phyloP scores from a whole-genome alignment of 2,888 invertebrate species.

The Nephrotoma guestfalica region DNA sequence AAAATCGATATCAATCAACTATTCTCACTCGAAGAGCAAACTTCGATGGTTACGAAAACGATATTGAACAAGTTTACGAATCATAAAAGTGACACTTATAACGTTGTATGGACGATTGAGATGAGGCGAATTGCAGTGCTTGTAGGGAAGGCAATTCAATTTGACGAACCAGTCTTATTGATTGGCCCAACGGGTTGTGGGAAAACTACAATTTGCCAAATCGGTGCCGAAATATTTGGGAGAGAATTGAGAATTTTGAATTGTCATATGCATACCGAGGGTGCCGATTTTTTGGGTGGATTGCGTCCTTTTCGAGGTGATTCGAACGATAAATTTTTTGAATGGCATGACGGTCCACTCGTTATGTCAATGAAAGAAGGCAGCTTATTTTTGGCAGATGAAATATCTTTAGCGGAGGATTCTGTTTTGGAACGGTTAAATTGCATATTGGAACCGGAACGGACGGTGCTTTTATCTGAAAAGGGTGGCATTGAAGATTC shows the following conservation, averaged over 20 bases:
- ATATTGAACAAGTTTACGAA: constrained; percentile 52
- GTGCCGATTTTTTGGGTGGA: constrained; percentile 93
- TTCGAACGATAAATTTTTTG: constrained; percentile 52
- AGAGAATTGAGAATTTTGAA: constrained; percentile 69
- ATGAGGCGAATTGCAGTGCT: constrained; percentile 70
- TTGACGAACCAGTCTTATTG: constrained; percentile 84
- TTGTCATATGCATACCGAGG: constrained; percentile 98
- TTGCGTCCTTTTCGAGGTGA: constrained; percentile 64
- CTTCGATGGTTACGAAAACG: constrained; percentile 61
- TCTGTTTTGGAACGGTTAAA: constrained; percentile 95
- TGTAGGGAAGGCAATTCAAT: constrained; percentile 71
- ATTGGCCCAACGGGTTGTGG: constrained; percentile 98
- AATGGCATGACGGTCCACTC: constrained; percentile 96
- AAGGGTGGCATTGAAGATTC: constrained; percentile 54
- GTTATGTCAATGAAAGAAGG: constrained; percentile 83
- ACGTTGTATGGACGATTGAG: constrained; percentile 85
- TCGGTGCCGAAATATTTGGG: constrained; percentile 55
- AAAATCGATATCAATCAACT: constrained; percentile 53
- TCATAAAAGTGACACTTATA: constrained; percentile 36
- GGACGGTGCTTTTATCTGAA: constrained; percentile 81
- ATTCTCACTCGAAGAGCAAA: constrained; percentile 50
- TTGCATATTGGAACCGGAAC: constrained; percentile 86
- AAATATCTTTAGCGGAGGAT: constrained; percentile 97
- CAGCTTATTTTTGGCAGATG: constrained; percentile 85
- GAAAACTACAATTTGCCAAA: constrained; percentile 90